Conservation (phyloP, 2,113 vertebrate genomes). For the Protomyctophum bolini region DNA sequence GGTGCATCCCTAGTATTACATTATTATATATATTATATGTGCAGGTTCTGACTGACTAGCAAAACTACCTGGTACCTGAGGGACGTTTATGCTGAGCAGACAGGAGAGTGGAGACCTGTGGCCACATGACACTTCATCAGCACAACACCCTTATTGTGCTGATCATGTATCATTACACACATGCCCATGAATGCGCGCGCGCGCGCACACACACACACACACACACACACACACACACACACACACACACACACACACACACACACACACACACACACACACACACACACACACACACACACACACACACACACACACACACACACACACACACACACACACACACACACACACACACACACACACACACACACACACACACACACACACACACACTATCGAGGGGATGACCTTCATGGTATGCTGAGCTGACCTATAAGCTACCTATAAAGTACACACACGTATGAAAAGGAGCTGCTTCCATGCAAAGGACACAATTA, state of each 20-base stretch:
- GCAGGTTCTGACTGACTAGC: conserved; percentile 18
- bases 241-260: not conserved
- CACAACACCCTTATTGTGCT: conserved; percentile 14
- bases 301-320: not conserved
- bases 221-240: no score
- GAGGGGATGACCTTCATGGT: conserved; percentile 51
- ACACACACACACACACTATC: not conserved
- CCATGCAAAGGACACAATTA: no score
- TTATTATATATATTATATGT: no score
- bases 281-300: not conserved
- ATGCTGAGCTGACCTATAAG: no score
- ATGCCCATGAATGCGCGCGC: no score
- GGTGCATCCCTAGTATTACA: not conserved
- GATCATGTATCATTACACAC: not conserved
- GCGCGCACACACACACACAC: not conserved
- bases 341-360: not conserved
- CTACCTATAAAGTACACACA: no score
- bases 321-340: not conserved
- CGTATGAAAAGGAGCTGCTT: no score
- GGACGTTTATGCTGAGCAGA: conserved; percentile 48
- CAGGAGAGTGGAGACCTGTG: not conserved
- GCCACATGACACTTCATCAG: conserved; percentile 35
- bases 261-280: not conserved
- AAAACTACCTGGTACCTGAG: conserved; percentile 10
- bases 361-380: no score